phyloP scores from a whole-genome alignment of 1,140 invertebrate species.

The Myzus persicae region DNA sequence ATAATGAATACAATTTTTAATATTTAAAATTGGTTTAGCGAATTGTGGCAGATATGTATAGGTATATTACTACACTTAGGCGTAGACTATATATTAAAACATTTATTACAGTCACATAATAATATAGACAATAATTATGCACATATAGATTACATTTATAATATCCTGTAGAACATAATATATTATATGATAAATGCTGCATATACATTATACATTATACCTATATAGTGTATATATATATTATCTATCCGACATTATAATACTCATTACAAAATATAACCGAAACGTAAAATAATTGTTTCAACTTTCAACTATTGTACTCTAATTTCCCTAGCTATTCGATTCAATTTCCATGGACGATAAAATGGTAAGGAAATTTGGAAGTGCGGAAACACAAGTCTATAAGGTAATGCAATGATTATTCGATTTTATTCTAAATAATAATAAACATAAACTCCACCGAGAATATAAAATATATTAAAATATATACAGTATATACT shows the following conservation, averaged over 20 bases:
- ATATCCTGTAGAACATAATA: background rate
- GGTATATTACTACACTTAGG: background rate
- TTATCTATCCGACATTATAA: too few species aligned
- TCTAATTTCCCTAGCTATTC: too few species aligned
- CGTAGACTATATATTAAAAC: background rate
- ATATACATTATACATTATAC: too few species aligned
- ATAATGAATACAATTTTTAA: background rate
- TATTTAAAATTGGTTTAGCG: background rate
- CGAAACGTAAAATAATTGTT: background rate
- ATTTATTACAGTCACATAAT: background rate
- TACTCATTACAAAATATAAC: background rate
- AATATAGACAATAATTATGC: background rate
- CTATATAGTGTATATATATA: too few species aligned
- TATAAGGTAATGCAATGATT: too few species aligned
- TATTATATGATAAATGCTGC: too few species aligned
- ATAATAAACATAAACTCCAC: background rate
- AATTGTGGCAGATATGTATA: background rate
- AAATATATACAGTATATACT: background rate
- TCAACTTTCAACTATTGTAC: background rate
- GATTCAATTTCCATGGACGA: background rate
- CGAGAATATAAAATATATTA: background rate
- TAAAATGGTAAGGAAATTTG: background rate
- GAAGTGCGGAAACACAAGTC: background rate
- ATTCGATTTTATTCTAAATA: too few species aligned
- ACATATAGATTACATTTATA: background rate